Evolutionary conservation across 2,797 vertebrate genomes (phyloP), one percentile per base, ranked within the genome.

Genomic region (Propithecus perrieri): DNA sequence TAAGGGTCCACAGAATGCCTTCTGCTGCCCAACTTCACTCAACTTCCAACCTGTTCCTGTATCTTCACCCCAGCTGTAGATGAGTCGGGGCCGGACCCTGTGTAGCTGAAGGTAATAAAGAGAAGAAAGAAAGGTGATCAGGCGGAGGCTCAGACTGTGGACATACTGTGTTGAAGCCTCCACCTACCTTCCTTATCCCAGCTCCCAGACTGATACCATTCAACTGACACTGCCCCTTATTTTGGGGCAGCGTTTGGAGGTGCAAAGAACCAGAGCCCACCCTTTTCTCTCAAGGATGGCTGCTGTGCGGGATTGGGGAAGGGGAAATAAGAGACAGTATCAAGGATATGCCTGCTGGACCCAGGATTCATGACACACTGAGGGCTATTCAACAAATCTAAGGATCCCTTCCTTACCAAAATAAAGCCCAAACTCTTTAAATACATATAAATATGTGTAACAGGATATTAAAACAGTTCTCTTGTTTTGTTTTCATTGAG

Each of bases 101-200:
- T 3, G 35, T 35, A 57, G 14, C 78, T 8, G 5, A 43, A 28
- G 50, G 8, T 41, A 48, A 72, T n/a, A 55, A 85, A 83, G 61
- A 63, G 50, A 83, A 15, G 43, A 33, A 92, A 85, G 53, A 30
- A 79, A 35, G 6, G 2, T 4, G 17, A 22, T 7, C 3, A 10
- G 24, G 10, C 2, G 24, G 38, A 50, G 2, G 6, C 7, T 35
- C 14, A 9, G 15, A 7, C 7, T 17, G 7, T 9, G 28, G 53
- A 3, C 24, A 2, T n/a, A 33, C 9, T 26, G 0, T 17, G 1
- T 9, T n/a, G 30, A 8, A 28, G n/a, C 13, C 9, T 50, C 55
- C 7, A 22, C 35, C 2, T 43, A 4, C 14, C 50, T 86, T 38
- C 41, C 41, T 78, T 35, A 53, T 33, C 11, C 4, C 5, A 1